Percentiles rank a stretch among this genome's conserved stretches.
Conservation (phyloP, 1,140 invertebrate species). For the Dendroctonus ponderosae region DNA sequence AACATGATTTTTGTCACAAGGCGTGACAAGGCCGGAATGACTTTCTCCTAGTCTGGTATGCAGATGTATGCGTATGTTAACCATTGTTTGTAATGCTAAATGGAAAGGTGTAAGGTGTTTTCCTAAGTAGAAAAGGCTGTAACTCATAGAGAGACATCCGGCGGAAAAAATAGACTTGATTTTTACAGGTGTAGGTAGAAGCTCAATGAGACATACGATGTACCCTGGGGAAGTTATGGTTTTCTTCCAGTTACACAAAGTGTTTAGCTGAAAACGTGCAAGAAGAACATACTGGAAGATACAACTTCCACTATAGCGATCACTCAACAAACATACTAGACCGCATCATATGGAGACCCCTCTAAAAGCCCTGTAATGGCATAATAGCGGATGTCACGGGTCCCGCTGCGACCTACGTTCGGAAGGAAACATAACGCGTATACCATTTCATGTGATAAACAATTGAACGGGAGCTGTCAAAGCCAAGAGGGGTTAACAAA, state of each 20-base stretch:
- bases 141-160: background rate
- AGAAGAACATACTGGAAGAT: too few species aligned
- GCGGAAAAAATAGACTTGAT: too few species aligned
- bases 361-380: constrained; percentile 31
- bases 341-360: constrained; percentile 21
- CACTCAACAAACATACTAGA: constrained; percentile 18
- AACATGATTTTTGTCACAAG: background rate
- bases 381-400: constrained; percentile 33
- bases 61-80: constrained; percentile 21
- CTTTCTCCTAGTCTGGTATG: constrained; percentile 2
- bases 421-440: constrained; percentile 34
- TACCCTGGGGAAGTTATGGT: too few species aligned
- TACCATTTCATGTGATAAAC: constrained; percentile 37
- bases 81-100: constrained; percentile 19
- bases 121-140: constrained; percentile 12
- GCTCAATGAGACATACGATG: too few species aligned
- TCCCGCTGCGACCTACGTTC: constrained; percentile 34
- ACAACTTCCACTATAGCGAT: too few species aligned
- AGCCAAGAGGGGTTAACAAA: constrained; percentile 36
- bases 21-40: constrained; percentile 5
- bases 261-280: too few species aligned
- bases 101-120: constrained; percentile 23
- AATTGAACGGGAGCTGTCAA: constrained; percentile 37
- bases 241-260: too few species aligned
- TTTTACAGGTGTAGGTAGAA: too few species aligned